These are phyloP conservation scores for Spea hammondii DNA, from an alignment of 2,797 vertebrate species.

Conservation along the genomic window DNA sequence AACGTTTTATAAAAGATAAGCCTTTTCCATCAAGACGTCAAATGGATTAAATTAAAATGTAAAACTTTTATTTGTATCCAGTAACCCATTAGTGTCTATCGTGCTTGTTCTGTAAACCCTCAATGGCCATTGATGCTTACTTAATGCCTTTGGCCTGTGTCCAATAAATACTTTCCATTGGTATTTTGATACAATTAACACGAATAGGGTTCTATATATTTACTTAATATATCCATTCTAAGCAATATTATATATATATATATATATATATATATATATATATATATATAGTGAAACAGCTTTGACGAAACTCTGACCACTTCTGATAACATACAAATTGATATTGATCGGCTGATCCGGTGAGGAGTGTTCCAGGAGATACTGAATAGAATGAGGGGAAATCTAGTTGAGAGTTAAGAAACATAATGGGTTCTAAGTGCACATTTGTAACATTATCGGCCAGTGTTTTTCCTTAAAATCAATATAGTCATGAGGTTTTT, in stretches of 20 bases:
- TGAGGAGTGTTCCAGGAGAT: slow-evolving; percentile 27
- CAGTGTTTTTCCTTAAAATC: slow-evolving; percentile 3
- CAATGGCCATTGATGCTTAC: slow-evolving; percentile 13
- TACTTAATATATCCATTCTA: slow-evolving; percentile 10
- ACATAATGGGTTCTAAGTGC: slow-evolving; percentile 25
- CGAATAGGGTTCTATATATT: slow-evolving; percentile 4
- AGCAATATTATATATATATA: slow-evolving; percentile 31
- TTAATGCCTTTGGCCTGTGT: slow-evolving; percentile 2
- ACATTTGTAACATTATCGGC: slow-evolving; percentile 11
- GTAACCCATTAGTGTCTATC: not conserved
- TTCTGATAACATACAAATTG: slow-evolving; percentile 43
- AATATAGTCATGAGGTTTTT: not conserved
- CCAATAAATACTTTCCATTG: slow-evolving; percentile 40
- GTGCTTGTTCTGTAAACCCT: not conserved
- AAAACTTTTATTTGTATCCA: not conserved
- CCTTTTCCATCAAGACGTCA: too few relatives aligned
- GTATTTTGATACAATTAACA: slow-evolving; percentile 30
- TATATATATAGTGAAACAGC: slow-evolving; percentile 12
- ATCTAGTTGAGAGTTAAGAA: not conserved
- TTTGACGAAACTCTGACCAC: not conserved
- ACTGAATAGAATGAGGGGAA: slow-evolving; percentile 25
- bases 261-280: slow-evolving; percentile 31
- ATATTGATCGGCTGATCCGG: slow-evolving; percentile 38
- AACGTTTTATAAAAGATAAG: too few relatives aligned
- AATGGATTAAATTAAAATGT: not conserved